Base-by-base conservation (phyloP, 1,140 invertebrate genomes). In the Bradynema listronoti region DNA sequence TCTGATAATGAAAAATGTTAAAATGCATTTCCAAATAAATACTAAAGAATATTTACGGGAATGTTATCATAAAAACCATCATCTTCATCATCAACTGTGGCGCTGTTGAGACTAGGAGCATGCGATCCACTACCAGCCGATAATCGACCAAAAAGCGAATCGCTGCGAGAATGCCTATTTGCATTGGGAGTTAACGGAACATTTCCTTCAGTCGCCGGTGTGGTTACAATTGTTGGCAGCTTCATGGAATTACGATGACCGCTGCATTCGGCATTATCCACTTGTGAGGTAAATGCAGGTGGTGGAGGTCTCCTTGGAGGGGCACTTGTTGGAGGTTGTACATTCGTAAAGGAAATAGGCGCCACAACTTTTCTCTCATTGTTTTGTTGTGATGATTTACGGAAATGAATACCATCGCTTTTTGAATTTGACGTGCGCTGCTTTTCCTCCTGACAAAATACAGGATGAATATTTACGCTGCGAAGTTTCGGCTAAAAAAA, bases 21-120 rank as follows among this genome's bases (percentile, higher is more conserved):
- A 19, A 11, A 11, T 11, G 11, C 11, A 11, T 11, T 11, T 11
- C 36, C 36, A 39, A 39, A 39, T 11, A 39, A 11, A 39, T 11
- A 39, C 36, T 11, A 11, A 11, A 19, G 19, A 39, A 39, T 19
- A 11, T 3, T 43, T 50, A 68, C 50, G 16, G 54, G 60, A 39
- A 74, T 66, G 54, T 74, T 74, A 42, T 74, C 72, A 56, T 74
- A 74, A 56, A 74, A 66, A 27, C 60, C 74, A 24, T 67, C 75
- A 42, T 73, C 73, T n/a, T 74, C 72, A 9, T 67, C 71, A 33
- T 16, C 25, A 29, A 24, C 7, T 34, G 7, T 50, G 49, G 49
- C n/a, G n/a, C n/a, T n/a, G n/a, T n/a, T n/a, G 3, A 29, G 16
- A n/a, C 27, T 19, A 5, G 47, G 47, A 29, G 16, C 27, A 5